These are phyloP conservation scores for Cheilosia vernalis DNA, from an alignment of 2,888 invertebrate species.

Conservation along the genomic window DNA sequence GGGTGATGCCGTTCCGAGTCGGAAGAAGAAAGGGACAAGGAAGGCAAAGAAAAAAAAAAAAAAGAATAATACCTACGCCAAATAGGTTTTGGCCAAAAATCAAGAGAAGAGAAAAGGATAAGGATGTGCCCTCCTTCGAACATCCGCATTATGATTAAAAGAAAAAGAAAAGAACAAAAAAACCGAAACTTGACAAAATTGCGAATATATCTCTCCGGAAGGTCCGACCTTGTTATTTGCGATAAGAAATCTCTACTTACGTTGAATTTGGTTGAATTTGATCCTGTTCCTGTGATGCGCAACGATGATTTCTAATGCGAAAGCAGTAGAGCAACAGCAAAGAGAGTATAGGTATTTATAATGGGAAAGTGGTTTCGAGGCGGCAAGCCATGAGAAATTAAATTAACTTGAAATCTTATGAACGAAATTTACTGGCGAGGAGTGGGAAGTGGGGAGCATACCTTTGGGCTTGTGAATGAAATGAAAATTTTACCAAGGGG, in stretches of 20 bases:
- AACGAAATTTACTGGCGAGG: neutral
- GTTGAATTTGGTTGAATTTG: neutral
- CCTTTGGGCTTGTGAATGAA: neutral
- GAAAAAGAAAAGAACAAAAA: constrained; percentile 1
- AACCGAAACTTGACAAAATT: constrained; percentile 17
- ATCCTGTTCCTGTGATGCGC: constrained; percentile 33
- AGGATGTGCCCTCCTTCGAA: neutral
- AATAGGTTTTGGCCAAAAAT: constrained; percentile 11
- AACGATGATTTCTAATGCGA: constrained; percentile 25
- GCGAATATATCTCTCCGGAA: constrained; percentile 7
- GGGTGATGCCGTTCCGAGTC: constrained; percentile 11
- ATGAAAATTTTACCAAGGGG: no score
- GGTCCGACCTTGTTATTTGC: constrained; percentile 7
- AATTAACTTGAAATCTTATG: constrained; percentile 23
- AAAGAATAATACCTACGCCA: constrained; percentile 10
- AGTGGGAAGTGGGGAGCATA: neutral
- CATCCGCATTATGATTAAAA: constrained; percentile 48
- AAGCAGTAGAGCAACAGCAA: neutral
- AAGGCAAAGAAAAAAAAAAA: neutral
- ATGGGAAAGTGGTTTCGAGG: neutral
- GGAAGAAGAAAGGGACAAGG: neutral
- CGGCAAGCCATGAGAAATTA: constrained; percentile 27
- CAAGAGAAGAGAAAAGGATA: constrained; percentile 34
- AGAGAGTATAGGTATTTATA: constrained; percentile 17
- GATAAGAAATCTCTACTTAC: constrained; percentile 4